Base-by-base conservation (phyloP, 2,113 vertebrate species). In the Gavia stellata region DNA sequence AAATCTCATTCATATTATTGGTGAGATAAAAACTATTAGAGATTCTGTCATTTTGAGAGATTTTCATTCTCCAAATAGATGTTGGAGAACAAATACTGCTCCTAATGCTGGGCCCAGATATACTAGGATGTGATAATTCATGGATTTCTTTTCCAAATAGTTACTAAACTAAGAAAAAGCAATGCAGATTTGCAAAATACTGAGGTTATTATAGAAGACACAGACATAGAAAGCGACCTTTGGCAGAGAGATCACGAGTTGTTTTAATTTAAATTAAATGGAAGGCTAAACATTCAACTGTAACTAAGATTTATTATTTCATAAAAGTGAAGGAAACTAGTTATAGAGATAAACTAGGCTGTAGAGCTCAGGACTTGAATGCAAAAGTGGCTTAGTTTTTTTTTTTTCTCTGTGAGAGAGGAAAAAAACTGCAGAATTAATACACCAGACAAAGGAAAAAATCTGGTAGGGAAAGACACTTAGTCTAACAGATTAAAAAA, bases 181-280 rank as follows among this genome's bases (percentile, higher is more conserved):
- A 82, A 45, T 53, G 40, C 24, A 82, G 78, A 82, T 94, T 93
- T 94, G 78, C 49, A 93, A 59, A 87, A 56, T 65, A 42, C 3
- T 88, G 66, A 94, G 74, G 38, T 72, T 86, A 53, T 77, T 85
- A 25, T 47, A 42, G 59, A 84, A 91, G 72, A 49, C 45, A 82
- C 59, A 70, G 62, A 34, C 21, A n/a, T 49, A 66, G 71, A 90
- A 94, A 93, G 36, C 0, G 2, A 52, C 52, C 49, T 95, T 89
- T 78, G 94, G 31, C 71, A 88, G 78, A 44, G 53, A 85, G 25
- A 80, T 72, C 6, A 3, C 56, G 44, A 72, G 31, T 81, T 94
- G 40, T 88, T 96, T 91, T 73, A 90, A 73, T 94, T 94, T 62
- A 94, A 91, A 78, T 95, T 90, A 94, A 85, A 86, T 62, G 65